These are phyloP conservation scores for Varanus salvator DNA, from an alignment of 2,113 vertebrate species.

Conservation along the genomic window DNA sequence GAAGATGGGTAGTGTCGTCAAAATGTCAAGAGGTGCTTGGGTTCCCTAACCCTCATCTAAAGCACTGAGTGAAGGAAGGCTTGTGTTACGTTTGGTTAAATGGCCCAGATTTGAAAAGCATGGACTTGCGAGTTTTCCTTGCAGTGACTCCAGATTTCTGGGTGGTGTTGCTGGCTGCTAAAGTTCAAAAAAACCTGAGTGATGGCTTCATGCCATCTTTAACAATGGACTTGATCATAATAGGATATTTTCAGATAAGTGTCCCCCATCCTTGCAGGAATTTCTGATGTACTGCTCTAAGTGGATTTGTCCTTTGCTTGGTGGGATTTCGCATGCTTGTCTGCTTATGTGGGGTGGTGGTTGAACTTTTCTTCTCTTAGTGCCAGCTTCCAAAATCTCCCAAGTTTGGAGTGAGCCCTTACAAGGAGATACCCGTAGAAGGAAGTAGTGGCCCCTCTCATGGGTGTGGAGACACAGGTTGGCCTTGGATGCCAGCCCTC, in stretches of 20 bases:
- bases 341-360: neutral
- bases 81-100: neutral
- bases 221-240: neutral
- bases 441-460: neutral
- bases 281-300: neutral
- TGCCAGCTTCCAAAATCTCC: neutral
- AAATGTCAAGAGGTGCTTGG: neutral
- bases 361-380: neutral
- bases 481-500: neutral
- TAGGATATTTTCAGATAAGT: too few species aligned
- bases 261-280: neutral
- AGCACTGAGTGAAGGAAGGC: neutral
- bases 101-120: too few species aligned
- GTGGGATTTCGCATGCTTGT: neutral
- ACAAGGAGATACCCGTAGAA: too few species aligned
- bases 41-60: neutral
- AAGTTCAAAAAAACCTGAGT: neutral
- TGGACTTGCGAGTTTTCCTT: neutral
- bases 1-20: neutral
- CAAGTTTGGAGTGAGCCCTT: neutral
- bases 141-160: neutral
- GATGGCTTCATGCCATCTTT: neutral
- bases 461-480: neutral
- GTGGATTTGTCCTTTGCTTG: neutral
- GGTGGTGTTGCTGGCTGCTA: neutral